phyloP scores from a whole-genome alignment of 2,797 vertebrate genomes.

The Rhadinocentrus ornatus region DNA sequence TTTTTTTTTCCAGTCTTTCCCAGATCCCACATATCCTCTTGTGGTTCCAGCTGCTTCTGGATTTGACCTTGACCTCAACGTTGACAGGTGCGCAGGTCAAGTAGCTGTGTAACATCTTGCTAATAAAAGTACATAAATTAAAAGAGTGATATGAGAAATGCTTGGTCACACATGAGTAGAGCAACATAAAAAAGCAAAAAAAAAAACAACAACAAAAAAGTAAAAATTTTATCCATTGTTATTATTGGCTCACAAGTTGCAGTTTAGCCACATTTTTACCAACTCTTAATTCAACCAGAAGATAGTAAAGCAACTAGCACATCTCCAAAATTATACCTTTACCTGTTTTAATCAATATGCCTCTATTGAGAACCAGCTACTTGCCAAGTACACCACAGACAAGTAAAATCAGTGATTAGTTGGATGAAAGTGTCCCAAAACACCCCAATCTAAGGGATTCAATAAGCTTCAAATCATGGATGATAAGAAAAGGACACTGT shows the following conservation, averaged over 20 bases:
- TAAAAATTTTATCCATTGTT: too few species aligned
- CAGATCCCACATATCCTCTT: background rate
- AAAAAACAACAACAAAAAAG: too few species aligned
- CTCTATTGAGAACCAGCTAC: background rate
- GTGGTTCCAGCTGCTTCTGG: background rate
- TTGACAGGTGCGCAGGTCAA: conserved; percentile 38
- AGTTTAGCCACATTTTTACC: background rate
- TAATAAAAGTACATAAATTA: background rate
- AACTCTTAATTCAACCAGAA: background rate
- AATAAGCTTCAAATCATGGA: background rate
- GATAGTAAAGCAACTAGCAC: too few species aligned
- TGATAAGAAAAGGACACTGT: background rate
- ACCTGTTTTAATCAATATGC: background rate
- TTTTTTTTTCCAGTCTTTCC: background rate
- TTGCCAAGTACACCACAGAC: background rate
- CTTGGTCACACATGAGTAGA: conserved; percentile 8
- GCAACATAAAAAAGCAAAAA: background rate
- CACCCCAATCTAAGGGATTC: background rate
- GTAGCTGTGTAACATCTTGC: background rate
- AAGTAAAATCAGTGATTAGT: background rate
- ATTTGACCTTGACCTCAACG: rapidly evolving
- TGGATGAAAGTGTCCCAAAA: background rate
- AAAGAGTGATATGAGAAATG: background rate
- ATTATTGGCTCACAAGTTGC: background rate
- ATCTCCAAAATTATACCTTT: background rate